A percentile compares a stretch with the other conserved stretches of the same genome.
phyloP scores from a whole-genome alignment of 2,888 invertebrate species.

The Lycia hirtaria region DNA sequence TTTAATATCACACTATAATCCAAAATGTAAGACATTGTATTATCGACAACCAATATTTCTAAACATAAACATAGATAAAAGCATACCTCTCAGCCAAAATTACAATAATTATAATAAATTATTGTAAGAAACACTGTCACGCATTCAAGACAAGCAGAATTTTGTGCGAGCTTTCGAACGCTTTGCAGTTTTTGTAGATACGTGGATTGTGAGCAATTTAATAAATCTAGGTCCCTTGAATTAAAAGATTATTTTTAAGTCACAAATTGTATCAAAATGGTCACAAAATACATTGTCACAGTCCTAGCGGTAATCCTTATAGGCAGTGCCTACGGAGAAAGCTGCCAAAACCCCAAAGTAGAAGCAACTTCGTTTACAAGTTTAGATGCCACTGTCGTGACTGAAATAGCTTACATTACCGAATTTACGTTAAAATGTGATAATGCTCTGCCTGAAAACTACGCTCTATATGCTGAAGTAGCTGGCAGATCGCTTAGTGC shows the following conservation, averaged over 20 bases:
- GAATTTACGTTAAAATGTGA: constrained; percentile 95
- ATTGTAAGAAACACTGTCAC: too few species aligned
- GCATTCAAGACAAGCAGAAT: too few species aligned
- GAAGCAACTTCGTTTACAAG: constrained; percentile 95
- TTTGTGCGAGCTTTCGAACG: too few species aligned
- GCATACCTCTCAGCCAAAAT: too few species aligned
- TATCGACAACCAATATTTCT: too few species aligned
- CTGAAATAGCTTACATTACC: constrained; percentile 95
- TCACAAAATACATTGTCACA: constrained; percentile 69
- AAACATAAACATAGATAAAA: too few species aligned
- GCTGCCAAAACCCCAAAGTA: constrained; percentile 87
- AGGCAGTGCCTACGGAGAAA: constrained; percentile 59
- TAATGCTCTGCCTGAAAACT: constrained; percentile 86
- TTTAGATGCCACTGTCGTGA: constrained; percentile 95
- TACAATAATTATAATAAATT: too few species aligned
- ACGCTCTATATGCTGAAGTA: constrained; percentile 95
- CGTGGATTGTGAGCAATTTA: too few species aligned
- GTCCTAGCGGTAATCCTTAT: constrained; percentile 59
- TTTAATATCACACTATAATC: too few species aligned
- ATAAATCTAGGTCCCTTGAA: constrained; percentile 48
- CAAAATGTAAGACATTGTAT: too few species aligned
- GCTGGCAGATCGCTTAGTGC: constrained; percentile 94
- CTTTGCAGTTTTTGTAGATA: constrained; percentile 29
- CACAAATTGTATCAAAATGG: constrained; percentile 67
- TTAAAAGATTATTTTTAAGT: constrained; percentile 51